Evolutionary conservation across 37 sponge, comb jelly and placozoan species (phyloP).

Genomic region (Ianthella basta): DNA sequence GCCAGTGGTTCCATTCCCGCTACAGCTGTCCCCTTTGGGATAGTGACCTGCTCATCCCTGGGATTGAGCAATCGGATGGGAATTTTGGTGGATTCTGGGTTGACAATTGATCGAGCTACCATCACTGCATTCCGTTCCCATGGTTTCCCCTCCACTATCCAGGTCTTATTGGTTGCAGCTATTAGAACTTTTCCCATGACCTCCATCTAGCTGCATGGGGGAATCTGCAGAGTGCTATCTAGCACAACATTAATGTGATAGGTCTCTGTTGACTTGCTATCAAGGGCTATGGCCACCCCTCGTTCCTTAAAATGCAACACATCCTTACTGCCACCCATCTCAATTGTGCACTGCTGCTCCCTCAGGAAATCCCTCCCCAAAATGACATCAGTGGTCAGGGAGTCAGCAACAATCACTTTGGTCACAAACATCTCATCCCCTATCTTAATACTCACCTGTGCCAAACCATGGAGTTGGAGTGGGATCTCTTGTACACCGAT

Average conservation of each 20-base stretch:
- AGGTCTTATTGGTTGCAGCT: background rate
- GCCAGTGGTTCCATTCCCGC: slow-evolving; percentile 27
- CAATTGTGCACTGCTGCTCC: background rate
- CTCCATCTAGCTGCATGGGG: slow-evolving; percentile 21
- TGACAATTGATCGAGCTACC: slow-evolving; percentile 26
- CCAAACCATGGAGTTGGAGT: background rate
- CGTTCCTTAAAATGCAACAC: background rate
- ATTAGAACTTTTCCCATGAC: background rate
- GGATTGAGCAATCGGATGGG: slow-evolving; percentile 28
- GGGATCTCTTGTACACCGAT: slow-evolving; percentile 20
- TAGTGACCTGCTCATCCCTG: background rate
- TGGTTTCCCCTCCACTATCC: background rate
- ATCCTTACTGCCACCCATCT: background rate
- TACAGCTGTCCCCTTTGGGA: background rate
- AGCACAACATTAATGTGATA: no score
- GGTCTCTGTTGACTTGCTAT: no score
- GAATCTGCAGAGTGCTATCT: background rate
- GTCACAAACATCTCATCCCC: background rate
- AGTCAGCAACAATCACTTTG: background rate
- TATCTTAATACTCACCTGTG: background rate
- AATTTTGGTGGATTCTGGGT: background rate
- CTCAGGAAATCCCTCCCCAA: slow-evolving; percentile 34
- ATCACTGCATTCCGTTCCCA: slow-evolving; percentile 6
- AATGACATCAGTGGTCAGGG: slow-evolving; percentile 21
- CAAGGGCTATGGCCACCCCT: background rate